Base-by-base conservation (phyloP, 2,797 vertebrate species). In the Molossus alvarezi region DNA sequence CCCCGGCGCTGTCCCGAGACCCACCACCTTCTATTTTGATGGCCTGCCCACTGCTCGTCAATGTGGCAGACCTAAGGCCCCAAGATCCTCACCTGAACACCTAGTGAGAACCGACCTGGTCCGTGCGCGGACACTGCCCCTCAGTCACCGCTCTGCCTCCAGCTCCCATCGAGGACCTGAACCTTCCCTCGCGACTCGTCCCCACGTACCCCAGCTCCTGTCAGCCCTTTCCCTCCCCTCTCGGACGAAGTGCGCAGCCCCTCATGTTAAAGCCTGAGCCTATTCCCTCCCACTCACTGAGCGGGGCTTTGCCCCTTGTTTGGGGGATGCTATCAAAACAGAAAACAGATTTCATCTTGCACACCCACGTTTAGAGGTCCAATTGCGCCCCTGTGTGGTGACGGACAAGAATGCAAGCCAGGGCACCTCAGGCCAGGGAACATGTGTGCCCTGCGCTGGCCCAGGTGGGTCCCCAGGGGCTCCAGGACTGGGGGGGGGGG, bases 331-430 rank as follows among this genome's bases (percentile, higher is more conserved):
- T 9, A 0, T 1, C 14, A 64, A 88, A 0, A 5, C 0, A 5
- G 65, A 93, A 91, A 87, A 71, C 0, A 1, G 5, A 69, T 41
- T 9, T 37, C 4, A 11, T 17, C 7, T 18, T 7, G 6, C 20
- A 48, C 45, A 1, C 41, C 41, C 0, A 0, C 10, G 13, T 48
- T 9, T 65, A 8, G 45, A 45, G 1, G 37, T 37, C 86, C 17
- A 10, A 76, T 15, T 67, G 67, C 81, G 94, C 17, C 96, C 92
- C 92, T 10, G 27, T 71, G 93, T 69, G 67, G 92, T 33, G 2
- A 41, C 20, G 79, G 37, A 1, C 0, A 3, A 11, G 27, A 95
- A 72, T 33, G 51, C 71, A 45, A 25, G 2, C 67, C 9, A 0
- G 0, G 25, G 69, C 76, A 17, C 5, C 14, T 29, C 33, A 12